These are phyloP conservation scores for Heterodera carotae DNA, from an alignment of 1,140 invertebrate species.

Conservation along the genomic window DNA sequence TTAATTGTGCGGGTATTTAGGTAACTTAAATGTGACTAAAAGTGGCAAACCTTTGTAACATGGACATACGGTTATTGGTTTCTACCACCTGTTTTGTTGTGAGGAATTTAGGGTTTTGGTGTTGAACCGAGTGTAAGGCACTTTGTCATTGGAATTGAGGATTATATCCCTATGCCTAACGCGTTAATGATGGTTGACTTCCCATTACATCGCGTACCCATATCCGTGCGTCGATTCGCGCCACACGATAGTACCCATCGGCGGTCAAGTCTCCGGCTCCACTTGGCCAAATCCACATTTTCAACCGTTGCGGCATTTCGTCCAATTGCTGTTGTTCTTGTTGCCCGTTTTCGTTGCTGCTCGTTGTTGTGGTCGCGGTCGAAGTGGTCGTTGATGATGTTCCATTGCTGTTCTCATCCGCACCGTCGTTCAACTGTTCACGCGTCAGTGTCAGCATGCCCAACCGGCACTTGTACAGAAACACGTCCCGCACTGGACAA, in stretches of 20 bases:
- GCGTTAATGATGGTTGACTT: no score
- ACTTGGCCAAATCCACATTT: background rate
- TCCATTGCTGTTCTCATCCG: background rate
- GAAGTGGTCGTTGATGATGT: no score
- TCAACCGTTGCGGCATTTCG: background rate
- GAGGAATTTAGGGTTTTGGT: no score
- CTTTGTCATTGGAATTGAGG: no score
- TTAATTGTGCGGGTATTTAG: no score
- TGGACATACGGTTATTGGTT: no score
- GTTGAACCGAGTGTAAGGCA: no score
- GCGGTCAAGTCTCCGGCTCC: background rate
- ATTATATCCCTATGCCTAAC: no score
- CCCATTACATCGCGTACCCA: background rate
- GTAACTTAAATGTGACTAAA: no score
- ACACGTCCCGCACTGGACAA: background rate
- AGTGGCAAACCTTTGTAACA: no score
- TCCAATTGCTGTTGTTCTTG: background rate
- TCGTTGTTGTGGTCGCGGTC: background rate
- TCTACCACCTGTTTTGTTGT: no score
- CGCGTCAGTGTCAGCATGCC: background rate
- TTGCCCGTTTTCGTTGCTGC: background rate
- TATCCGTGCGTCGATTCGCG: background rate
- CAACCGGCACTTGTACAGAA: background rate
- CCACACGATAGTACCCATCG: background rate
- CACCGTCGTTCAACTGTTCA: background rate